A percentile compares a stretch with the other conserved stretches of the same genome.
phyloP scores from a whole-genome alignment of 2,888 invertebrate species.

The Diabrotica balteata region DNA sequence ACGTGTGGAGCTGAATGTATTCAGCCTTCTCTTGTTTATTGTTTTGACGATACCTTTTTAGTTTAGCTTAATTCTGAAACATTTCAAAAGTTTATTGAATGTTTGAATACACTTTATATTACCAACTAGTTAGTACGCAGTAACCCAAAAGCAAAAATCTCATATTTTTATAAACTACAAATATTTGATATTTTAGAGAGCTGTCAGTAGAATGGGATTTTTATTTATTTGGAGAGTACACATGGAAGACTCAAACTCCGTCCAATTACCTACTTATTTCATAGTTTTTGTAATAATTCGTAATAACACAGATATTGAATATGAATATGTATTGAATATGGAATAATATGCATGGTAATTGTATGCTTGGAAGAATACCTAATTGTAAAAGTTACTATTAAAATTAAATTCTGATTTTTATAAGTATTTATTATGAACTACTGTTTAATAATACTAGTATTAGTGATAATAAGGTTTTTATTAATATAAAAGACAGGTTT shows the following conservation, averaged over 20 bases:
- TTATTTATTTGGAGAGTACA: not conserved
- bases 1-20: too few species aligned
- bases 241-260: constrained; percentile 36
- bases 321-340: constrained; percentile 12
- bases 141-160: too few species aligned
- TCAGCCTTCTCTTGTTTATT: too few species aligned
- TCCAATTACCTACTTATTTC: constrained; percentile 28
- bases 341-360: constrained; percentile 5
- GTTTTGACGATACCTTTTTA: too few species aligned
- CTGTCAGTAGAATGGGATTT: too few species aligned
- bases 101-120: too few species aligned
- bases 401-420: constrained; percentile 28
- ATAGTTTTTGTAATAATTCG: constrained; percentile 16
- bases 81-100: too few species aligned
- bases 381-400: constrained; percentile 32
- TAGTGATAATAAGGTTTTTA: constrained; percentile 15
- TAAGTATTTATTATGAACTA: constrained; percentile 29
- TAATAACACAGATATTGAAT: constrained; percentile 22
- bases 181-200: too few species aligned
- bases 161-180: too few species aligned
- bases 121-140: too few species aligned
- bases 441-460: constrained; percentile 6
- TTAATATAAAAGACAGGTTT: constrained; percentile 20
- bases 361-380: constrained; percentile 29
- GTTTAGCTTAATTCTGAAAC: too few species aligned